A percentile compares a stretch with the other conserved stretches of the same genome.
These are phyloP conservation scores for Lagothrix lagotricha DNA, from an alignment of 2,797 vertebrate genomes.

Conservation along the genomic window DNA sequence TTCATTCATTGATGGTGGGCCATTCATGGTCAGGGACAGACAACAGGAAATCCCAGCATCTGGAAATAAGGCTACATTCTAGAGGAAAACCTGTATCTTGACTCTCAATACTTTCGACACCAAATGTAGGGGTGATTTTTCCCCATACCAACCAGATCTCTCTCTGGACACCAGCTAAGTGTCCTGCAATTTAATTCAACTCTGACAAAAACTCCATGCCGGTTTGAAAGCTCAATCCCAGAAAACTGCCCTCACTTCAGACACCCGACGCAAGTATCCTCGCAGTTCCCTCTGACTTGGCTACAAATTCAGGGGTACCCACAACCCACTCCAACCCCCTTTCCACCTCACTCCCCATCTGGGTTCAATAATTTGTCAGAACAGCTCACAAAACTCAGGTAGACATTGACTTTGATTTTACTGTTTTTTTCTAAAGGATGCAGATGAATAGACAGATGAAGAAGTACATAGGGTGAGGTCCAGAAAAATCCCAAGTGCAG, in stretches of 20 bases:
- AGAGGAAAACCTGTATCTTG: background rate
- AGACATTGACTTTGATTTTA: background rate
- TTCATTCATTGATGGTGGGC: background rate
- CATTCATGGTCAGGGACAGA: accelerated
- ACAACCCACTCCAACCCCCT: accelerated
- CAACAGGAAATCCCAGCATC: background rate
- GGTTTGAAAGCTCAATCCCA: background rate
- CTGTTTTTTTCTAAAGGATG: background rate
- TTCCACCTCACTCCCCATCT: background rate
- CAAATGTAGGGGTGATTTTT: background rate
- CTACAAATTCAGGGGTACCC: background rate
- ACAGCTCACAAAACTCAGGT: background rate
- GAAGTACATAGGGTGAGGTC: background rate
- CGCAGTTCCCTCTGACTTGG: background rate
- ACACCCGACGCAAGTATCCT: background rate
- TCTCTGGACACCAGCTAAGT: background rate
- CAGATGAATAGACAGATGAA: background rate
- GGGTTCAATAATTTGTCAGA: background rate
- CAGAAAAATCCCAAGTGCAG: background rate
- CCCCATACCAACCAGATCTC: background rate
- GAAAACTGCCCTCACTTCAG: background rate
- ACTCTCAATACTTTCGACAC: too few relatives aligned
- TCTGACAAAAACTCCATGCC: background rate
- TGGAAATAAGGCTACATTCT: background rate
- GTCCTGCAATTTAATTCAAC: background rate